These are phyloP conservation scores for Asteroscopus sphinx DNA, from an alignment of 2,888 invertebrate species.

Conservation along the genomic window DNA sequence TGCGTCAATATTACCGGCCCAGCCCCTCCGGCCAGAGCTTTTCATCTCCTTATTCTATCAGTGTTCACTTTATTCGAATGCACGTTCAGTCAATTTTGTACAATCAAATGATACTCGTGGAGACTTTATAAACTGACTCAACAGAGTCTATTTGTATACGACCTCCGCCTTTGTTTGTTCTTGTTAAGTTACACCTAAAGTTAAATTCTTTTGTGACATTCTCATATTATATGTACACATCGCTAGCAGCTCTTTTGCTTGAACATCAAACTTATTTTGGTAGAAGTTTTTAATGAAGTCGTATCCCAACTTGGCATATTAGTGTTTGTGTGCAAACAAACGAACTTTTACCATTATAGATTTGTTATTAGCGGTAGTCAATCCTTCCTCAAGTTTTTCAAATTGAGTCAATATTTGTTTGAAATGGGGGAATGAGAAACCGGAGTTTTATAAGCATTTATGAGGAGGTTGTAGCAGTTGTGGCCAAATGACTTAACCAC, in stretches of 20 bases:
- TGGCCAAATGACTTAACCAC: too few relatives aligned
- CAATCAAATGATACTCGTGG: conserved; percentile 5
- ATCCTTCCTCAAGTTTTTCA: conserved; percentile 14
- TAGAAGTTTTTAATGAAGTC: conserved; percentile 39
- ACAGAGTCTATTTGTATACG: conserved; percentile 7
- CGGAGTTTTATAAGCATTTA: too few relatives aligned
- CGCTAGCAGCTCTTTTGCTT: conserved; percentile 8
- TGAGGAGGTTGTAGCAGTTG: too few relatives aligned
- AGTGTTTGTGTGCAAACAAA: conserved; percentile 38
- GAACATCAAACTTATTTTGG: conserved; percentile 28
- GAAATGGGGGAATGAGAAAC: too few relatives aligned
- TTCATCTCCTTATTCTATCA: conserved; percentile 17
- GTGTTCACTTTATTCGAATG: conserved; percentile 24
- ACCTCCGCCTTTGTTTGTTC: background rate
- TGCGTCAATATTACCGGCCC: conserved; percentile 4
- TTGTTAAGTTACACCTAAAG: conserved; percentile 4
- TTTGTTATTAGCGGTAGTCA: conserved; percentile 16
- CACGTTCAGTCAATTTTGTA: conserved; percentile 30
- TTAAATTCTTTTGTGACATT: conserved; percentile 18
- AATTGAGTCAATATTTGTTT: conserved; percentile 5
- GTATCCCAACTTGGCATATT: conserved; percentile 26
- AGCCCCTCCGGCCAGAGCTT: background rate
- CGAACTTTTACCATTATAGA: conserved; percentile 38
- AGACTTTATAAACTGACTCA: conserved; percentile 16
- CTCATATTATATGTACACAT: conserved; percentile 1